Evolutionary conservation across 2,888 invertebrate genomes (phyloP), one percentile per base, ranked within the genome.

Genomic region (Charanyca ferruginea): DNA sequence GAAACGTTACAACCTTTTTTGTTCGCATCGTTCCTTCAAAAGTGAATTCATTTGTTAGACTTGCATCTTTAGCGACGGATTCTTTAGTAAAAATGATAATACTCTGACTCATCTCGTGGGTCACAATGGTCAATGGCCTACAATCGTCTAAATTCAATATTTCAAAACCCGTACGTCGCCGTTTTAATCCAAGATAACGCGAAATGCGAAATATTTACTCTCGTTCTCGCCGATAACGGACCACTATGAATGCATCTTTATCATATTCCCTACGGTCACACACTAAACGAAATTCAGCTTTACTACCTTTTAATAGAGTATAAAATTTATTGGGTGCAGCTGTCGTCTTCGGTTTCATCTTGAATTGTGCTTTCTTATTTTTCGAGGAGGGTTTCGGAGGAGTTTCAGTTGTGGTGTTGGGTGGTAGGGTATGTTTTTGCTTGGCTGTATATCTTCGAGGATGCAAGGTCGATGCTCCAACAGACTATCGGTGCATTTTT

Each of bases 381-480:
- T 95, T 94, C 90, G 85, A 83, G 67, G 62, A 67, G 70, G 67
- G 80, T 73, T 80, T 73, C 83, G 55, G 38, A 78, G 83, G 73
- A 92, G 83, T 89, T 85, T 85, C 80, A 75, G 81, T 90, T 87
- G 83, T 93, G 89, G 88, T 78, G 64, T 35, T 42, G 59, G 59
- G 64, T 61, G 38, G 59, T 79, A 82, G 85, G 86, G 83, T 81
- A 66, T 78, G 85, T 71, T 78, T 85, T 86, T 44, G 66, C 59
- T 65, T 60, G 69, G 66, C 67, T 60, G 65, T 61, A 54, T 70
- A 68, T 38, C 77, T 79, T 78, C 73, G 86, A 90, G 91, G 92
- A 92, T 91, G 91, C 92, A 93, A 94, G 95, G 95, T 95, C 95
- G 91, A 90, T 95, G 95, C 94, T 93, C 95, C 87, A 90, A 80